phyloP scores from a whole-genome alignment of 2,797 vertebrate species.

The Falco columbarius region DNA sequence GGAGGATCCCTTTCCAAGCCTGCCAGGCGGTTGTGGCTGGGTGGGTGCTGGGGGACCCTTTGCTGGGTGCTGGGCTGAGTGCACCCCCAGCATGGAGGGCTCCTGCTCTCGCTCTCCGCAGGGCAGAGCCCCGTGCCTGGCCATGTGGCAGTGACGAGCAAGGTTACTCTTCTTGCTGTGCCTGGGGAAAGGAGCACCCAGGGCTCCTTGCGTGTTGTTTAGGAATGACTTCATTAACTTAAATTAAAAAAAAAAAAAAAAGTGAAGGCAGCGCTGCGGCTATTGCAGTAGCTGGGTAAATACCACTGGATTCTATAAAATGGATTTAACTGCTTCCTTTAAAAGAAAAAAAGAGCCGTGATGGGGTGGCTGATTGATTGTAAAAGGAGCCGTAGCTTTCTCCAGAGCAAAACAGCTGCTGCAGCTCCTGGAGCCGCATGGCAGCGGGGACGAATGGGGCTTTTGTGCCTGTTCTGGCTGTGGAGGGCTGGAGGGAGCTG shows the following conservation, averaged over 20 bases:
- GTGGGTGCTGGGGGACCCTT: neutral
- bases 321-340: slow-evolving; percentile 78
- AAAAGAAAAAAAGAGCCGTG: slow-evolving; percentile 59
- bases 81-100: neutral
- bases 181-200: neutral
- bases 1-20: neutral
- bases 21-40: neutral
- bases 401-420: slow-evolving; percentile 21
- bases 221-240: slow-evolving; percentile 45
- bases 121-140: accelerated
- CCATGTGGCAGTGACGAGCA: accelerated
- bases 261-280: neutral
- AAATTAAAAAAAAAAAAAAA: neutral
- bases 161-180: neutral
- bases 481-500: neutral
- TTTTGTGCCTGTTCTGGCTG: accelerated
- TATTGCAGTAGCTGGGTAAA: slow-evolving; percentile 69
- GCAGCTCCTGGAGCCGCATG: neutral
- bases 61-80: neutral
- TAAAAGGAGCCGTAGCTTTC: slow-evolving; percentile 48
- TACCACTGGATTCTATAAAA: slow-evolving; percentile 75
- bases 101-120: neutral
- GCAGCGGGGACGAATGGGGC: neutral
- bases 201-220: neutral
- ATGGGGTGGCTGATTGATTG: slow-evolving; percentile 65